These are phyloP conservation scores for Lumbricus terrestris DNA, from an alignment of 2,888 invertebrate genomes.

Conservation along the genomic window DNA sequence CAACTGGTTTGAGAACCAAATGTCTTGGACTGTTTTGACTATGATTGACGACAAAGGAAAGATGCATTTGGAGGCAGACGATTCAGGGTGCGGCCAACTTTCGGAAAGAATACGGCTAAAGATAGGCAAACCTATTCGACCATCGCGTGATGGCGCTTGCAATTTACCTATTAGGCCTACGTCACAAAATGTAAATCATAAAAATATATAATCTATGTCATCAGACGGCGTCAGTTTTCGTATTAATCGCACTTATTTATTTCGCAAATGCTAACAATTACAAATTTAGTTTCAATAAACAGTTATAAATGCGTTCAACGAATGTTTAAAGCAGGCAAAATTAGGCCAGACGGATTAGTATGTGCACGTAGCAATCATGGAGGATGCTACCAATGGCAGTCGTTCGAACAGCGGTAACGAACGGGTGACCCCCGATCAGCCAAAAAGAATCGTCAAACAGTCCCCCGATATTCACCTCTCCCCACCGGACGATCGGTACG, in stretches of 20 bases:
- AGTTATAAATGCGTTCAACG: not conserved
- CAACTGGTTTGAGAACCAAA: no score
- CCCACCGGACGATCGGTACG: constrained; percentile 81
- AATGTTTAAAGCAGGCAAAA: not conserved
- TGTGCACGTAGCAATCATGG: not conserved
- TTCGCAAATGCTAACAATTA: not conserved
- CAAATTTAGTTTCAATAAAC: not conserved
- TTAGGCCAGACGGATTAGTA: not conserved
- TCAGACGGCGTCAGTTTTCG: not conserved
- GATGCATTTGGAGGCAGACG: no score
- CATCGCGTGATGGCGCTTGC: not conserved
- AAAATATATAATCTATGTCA: not conserved
- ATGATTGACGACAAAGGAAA: no score
- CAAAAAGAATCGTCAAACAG: not conserved
- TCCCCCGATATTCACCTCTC: not conserved
- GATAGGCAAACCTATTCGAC: not conserved
- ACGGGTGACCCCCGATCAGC: not conserved
- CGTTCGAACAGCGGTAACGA: not conserved
- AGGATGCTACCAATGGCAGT: not conserved
- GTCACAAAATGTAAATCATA: not conserved
- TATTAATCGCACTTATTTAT: not conserved
- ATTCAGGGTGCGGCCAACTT: no score
- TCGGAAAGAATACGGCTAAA: no score
- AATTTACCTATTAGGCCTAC: not conserved
- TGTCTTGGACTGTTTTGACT: no score